Evolutionary conservation across 2,888 invertebrate species (phyloP).

Genomic region (Melinaea marsaeus): DNA sequence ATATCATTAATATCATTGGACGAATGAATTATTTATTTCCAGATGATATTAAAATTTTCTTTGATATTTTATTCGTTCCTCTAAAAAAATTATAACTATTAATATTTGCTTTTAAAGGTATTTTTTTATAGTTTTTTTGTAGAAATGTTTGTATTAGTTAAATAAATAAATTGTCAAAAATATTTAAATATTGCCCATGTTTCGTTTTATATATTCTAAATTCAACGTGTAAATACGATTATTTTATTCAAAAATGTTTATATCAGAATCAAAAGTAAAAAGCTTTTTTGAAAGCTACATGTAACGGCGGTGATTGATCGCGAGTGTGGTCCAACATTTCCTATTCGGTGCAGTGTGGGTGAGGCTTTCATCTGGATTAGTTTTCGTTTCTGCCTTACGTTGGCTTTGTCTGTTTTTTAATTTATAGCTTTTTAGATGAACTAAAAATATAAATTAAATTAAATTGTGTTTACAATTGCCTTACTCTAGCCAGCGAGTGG

Average conservation of each 20-base stretch:
- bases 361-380: conserved; percentile 7
- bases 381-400: conserved; percentile 1
- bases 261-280: conserved; percentile 1
- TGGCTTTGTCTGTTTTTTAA: conserved; percentile 1
- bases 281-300: neutral
- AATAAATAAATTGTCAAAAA: neutral
- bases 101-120: neutral
- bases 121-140: no score
- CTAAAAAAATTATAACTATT: neutral
- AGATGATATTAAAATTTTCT: neutral
- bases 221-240: no score
- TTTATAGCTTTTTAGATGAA: neutral
- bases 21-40: neutral
- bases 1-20: neutral
- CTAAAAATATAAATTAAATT: no score
- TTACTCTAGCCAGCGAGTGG: no score
- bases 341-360: conserved; percentile 2
- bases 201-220: no score
- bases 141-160: neutral
- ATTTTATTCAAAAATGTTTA: no score
- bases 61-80: neutral
- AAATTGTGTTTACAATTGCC: no score
- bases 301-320: neutral
- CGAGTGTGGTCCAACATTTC: conserved; percentile 2
- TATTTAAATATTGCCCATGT: neutral